A percentile compares a stretch with the other conserved stretches of the same genome.
phyloP scores from a whole-genome alignment of 2,113 vertebrate species.

The Laticauda laticaudata region DNA sequence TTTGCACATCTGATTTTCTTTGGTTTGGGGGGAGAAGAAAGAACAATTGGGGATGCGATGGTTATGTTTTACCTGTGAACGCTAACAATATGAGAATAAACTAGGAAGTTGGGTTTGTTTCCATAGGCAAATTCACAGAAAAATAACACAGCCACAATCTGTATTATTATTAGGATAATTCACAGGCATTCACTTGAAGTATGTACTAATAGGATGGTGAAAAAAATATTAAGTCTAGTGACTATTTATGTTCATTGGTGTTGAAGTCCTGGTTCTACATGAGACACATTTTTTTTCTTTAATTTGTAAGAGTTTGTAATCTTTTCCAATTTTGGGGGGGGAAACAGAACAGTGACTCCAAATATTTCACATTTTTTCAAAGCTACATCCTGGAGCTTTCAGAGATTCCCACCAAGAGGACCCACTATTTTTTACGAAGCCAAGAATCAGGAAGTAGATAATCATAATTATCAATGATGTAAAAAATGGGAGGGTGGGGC shows the following conservation, averaged over 20 bases:
- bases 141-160: neutral
- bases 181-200: slow-evolving; percentile 41
- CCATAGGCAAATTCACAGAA: neutral
- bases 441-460: neutral
- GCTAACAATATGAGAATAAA: neutral
- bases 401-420: neutral
- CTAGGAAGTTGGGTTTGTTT: neutral
- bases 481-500: neutral
- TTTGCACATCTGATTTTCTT: neutral
- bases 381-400: neutral
- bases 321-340: too few relatives aligned
- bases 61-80: neutral
- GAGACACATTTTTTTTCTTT: neutral
- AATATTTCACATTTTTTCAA: neutral
- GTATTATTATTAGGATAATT: slow-evolving; percentile 25
- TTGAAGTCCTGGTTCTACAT: neutral
- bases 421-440: neutral
- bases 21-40: neutral
- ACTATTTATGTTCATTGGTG: slow-evolving; percentile 21
- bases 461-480: neutral
- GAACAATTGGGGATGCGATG: neutral
- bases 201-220: slow-evolving; percentile 15
- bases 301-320: neutral
- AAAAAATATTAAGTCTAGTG: slow-evolving; percentile 28
- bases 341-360: neutral